phyloP scores from a whole-genome alignment of 1,140 invertebrate species.

The Diorhabda sublineata region DNA sequence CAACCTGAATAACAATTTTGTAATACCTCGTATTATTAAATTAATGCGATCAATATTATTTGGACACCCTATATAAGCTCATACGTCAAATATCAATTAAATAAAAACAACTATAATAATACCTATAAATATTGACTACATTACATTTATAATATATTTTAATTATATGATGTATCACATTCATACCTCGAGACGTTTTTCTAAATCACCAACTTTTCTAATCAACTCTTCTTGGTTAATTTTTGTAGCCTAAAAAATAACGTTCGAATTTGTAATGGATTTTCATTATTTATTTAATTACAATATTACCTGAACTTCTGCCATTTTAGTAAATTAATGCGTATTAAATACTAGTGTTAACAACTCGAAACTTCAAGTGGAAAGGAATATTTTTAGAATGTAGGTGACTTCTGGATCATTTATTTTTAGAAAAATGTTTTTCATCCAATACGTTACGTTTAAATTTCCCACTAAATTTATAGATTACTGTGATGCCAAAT shows the following conservation, averaged over 20 bases:
- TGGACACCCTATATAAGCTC: too few relatives aligned
- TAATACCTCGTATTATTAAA: too few relatives aligned
- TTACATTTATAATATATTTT: too few relatives aligned
- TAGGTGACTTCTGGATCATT: not conserved
- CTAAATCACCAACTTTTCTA: conserved; percentile 11
- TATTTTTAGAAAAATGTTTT: conserved; percentile 15
- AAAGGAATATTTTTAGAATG: conserved; percentile 18
- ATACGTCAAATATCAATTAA: too few relatives aligned
- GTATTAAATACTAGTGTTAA: not conserved
- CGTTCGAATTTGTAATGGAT: too few relatives aligned
- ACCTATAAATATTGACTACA: too few relatives aligned
- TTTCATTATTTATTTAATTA: not conserved
- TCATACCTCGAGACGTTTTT: conserved; percentile 9
- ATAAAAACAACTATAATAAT: too few relatives aligned
- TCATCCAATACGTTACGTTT: not conserved
- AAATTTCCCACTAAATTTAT: conserved; percentile 8
- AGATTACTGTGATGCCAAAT: not conserved
- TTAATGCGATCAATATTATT: too few relatives aligned
- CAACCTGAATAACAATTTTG: too few relatives aligned
- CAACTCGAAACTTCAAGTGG: not conserved
- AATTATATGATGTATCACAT: not conserved
- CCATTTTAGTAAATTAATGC: conserved; percentile 8
- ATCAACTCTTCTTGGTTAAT: conserved; percentile 7
- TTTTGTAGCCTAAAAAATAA: not conserved
- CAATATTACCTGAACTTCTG: conserved; percentile 8